Percentiles rank a stretch among this genome's conserved stretches.
Evolutionary conservation across 2,888 invertebrate genomes (phyloP).

Genomic region (Trissoscelio sp.): DNA sequence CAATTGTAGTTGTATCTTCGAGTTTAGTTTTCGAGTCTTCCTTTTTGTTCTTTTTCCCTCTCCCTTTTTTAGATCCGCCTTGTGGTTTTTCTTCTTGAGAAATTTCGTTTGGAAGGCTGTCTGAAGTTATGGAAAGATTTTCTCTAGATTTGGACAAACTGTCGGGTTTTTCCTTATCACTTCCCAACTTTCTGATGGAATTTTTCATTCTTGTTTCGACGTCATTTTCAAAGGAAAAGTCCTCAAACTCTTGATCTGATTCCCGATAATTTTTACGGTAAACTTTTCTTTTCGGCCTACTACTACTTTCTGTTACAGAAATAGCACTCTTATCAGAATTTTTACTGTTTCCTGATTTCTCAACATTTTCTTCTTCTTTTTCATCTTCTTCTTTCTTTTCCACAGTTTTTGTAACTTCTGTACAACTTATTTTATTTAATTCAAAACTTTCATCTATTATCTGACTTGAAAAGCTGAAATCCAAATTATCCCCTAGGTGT

Average conservation of each 20-base stretch:
- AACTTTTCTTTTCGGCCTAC: conserved; percentile 68
- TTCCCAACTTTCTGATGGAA: background rate
- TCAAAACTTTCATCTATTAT: background rate
- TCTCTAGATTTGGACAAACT: background rate
- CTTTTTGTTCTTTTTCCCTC: conserved; percentile 8
- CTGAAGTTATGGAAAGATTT: background rate
- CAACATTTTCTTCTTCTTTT: background rate
- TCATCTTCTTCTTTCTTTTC: background rate
- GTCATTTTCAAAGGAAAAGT: conserved; percentile 50
- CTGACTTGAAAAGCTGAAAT: background rate
- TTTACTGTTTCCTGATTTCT: background rate
- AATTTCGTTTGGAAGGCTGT: background rate
- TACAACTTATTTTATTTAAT: background rate
- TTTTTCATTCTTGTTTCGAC: background rate
- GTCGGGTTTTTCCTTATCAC: background rate
- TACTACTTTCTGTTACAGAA: background rate
- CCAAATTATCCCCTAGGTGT: too few species aligned
- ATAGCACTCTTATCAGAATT: background rate
- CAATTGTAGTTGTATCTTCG: background rate
- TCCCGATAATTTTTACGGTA: conserved; percentile 70
- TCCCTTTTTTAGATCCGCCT: background rate
- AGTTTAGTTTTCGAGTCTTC: background rate
- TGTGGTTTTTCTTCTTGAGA: background rate
- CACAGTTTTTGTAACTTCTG: background rate
- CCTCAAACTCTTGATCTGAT: conserved; percentile 69